These are phyloP conservation scores for Otus sunia DNA, from an alignment of 2,113 vertebrate genomes.

Conservation along the genomic window DNA sequence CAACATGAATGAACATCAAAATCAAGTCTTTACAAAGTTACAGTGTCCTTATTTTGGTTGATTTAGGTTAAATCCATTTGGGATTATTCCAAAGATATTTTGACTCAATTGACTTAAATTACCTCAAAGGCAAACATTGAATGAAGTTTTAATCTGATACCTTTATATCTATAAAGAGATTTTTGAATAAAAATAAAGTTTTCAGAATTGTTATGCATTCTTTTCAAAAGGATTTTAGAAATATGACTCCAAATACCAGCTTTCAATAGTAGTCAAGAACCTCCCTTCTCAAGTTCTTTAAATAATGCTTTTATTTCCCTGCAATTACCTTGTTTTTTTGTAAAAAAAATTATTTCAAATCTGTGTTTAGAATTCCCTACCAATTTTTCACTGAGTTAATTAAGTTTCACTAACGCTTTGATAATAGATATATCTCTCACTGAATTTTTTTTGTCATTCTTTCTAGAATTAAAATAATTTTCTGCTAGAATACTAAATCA, in stretches of 20 bases:
- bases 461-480: background rate
- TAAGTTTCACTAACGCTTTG: background rate
- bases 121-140: background rate
- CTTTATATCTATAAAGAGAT: background rate
- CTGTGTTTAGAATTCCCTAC: background rate
- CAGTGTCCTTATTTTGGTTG: conserved; percentile 42
- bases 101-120: conserved; percentile 4
- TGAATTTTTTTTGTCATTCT: background rate
- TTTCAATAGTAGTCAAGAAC: background rate
- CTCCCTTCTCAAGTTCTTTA: background rate
- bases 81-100: background rate
- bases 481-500: background rate
- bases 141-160: background rate
- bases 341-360: background rate
- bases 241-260: background rate
- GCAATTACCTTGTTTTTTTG: background rate
- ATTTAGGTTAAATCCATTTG: conserved; percentile 18
- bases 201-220: background rate
- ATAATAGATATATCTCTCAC: background rate
- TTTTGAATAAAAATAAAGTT: background rate
- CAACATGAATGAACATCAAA: conserved; percentile 54
- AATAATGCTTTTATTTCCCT: background rate
- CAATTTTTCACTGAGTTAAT: background rate
- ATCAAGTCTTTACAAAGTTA: conserved; percentile 51
- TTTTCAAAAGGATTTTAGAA: background rate